Conservation (phyloP, 2,797 vertebrate genomes). For the Picus viridis region DNA sequence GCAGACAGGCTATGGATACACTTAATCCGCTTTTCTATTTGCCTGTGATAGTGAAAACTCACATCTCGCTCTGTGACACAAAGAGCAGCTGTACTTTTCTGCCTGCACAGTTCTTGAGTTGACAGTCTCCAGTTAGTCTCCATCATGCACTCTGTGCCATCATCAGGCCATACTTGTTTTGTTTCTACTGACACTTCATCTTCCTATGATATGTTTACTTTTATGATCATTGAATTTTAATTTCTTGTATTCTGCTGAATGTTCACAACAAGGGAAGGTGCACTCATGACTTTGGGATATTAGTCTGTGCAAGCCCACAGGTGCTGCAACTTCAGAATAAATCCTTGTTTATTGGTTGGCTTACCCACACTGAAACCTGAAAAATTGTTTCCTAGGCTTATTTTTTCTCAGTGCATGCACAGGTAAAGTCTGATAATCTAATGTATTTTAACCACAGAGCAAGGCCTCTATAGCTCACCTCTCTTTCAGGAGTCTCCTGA, state of each 20-base stretch:
- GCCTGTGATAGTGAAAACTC: background rate
- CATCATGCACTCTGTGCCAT: background rate
- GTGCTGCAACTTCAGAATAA: background rate
- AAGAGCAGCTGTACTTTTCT: background rate
- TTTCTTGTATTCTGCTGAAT: background rate
- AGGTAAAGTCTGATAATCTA: accelerated
- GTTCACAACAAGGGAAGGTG: accelerated
- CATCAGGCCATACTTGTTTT: background rate
- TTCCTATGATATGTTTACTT: background rate
- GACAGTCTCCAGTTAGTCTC: background rate
- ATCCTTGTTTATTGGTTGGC: background rate
- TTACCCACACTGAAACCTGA: background rate
- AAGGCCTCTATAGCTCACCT: background rate
- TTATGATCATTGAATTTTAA: background rate
- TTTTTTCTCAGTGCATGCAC: background rate
- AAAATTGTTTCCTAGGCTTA: background rate
- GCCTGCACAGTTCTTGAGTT: background rate
- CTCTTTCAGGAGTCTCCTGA: background rate
- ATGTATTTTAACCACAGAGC: background rate
- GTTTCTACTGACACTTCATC: background rate
- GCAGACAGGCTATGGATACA: background rate
- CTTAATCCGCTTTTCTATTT: background rate
- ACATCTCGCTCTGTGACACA: background rate
- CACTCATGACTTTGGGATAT: accelerated
- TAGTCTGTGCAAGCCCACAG: background rate